Evolutionary conservation across 2,113 vertebrate genomes (phyloP).

Genomic region (mouse (Mus musculus)): GRCm39 chr5:10439501-10440000

Average conservation of each 20-base stretch:
- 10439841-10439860: not conserved
- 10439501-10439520: not conserved
- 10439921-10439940: not conserved
- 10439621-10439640: not conserved
- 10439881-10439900: not conserved
- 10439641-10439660: not conserved
- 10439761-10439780: not conserved
- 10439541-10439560: not conserved
- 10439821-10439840: not conserved
- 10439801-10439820: not conserved
- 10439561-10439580: not conserved
- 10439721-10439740: not conserved
- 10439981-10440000: not conserved
- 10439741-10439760: not conserved
- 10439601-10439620: not conserved
- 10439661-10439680: too few species aligned
- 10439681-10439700: not conserved
- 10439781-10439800: not conserved
- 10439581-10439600: not conserved
- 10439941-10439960: not conserved
- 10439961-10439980: not conserved
- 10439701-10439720: not conserved
- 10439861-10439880: not conserved
- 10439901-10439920: not conserved
- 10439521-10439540: not conserved